Evolutionary conservation across 2,888 invertebrate genomes (phyloP).

Genomic region (Gymnocheta viridis): DNA sequence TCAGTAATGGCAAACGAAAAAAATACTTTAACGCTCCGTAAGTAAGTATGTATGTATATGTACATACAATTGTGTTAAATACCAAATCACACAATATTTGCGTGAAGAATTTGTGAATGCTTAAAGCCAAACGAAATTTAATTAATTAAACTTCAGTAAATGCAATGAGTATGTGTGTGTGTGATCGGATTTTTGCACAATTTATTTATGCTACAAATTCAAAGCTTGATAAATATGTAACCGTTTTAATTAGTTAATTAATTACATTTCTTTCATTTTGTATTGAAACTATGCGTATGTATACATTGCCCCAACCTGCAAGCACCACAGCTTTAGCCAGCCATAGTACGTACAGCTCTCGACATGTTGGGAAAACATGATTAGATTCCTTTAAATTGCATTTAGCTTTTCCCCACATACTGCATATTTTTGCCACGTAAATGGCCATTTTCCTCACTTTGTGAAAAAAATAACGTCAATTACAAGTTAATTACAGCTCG

Average conservation of each 20-base stretch:
- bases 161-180: neutral
- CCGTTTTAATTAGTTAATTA: conserved; percentile 66
- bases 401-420: conserved; percentile 43
- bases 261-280: conserved; percentile 52
- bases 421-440: conserved; percentile 45
- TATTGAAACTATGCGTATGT: neutral
- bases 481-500: conserved; percentile 67
- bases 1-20: conserved; percentile 39
- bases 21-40: conserved; percentile 37
- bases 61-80: neutral
- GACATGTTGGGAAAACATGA: conserved; percentile 60
- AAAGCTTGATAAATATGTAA: conserved; percentile 54
- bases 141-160: conserved; percentile 29
- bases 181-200: conserved; percentile 4
- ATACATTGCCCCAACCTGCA: neutral
- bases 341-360: neutral
- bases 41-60: neutral
- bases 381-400: conserved; percentile 58
- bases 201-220: conserved; percentile 47
- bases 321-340: conserved; percentile 6
- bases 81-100: conserved; percentile 11
- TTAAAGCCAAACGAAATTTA: conserved; percentile 36
- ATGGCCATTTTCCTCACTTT: conserved; percentile 66
- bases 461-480: conserved; percentile 58
- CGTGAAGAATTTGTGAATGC: conserved; percentile 27